Evolutionary conservation across 2,888 invertebrate species (phyloP).

Genomic region (Scaeva pyrastri): DNA sequence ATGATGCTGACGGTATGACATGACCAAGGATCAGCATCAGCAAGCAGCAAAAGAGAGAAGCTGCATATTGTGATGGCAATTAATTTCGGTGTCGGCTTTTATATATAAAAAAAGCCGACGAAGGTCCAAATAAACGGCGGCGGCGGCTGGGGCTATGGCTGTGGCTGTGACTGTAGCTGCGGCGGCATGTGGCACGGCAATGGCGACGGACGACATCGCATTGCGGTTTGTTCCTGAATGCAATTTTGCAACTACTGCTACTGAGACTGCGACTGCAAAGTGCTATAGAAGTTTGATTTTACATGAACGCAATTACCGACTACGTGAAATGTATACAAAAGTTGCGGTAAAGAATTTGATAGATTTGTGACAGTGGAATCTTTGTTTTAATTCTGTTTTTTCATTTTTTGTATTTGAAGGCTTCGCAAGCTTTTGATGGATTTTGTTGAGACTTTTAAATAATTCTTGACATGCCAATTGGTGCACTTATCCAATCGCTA

Average conservation of each 20-base stretch:
- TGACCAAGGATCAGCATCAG: conserved; percentile 46
- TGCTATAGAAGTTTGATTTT: conserved; percentile 58
- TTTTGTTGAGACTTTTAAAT: not conserved
- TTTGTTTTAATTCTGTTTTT: conserved; percentile 12
- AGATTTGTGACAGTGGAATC: conserved; percentile 56
- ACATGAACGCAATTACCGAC: conserved; percentile 70
- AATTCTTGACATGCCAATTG: not conserved
- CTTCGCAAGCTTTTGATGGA: conserved; percentile 1
- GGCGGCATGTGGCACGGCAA: conserved; percentile 10
- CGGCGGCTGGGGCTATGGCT: conserved; percentile 12
- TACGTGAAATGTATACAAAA: conserved; percentile 68
- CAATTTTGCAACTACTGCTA: conserved; percentile 7
- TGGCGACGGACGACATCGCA: conserved; percentile 47
- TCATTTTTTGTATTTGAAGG: not conserved
- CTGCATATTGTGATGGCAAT: conserved; percentile 74
- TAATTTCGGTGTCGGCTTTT: conserved; percentile 74
- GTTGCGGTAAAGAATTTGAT: conserved; percentile 40
- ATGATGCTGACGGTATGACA: conserved; percentile 70
- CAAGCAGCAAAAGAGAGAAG: conserved; percentile 43
- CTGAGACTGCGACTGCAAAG: conserved; percentile 11
- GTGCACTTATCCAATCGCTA: not conserved
- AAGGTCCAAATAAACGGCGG: conserved; percentile 36
- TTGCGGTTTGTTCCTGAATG: conserved; percentile 34
- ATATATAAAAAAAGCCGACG: no score
- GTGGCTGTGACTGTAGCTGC: not conserved